Evolutionary conservation across 2,797 vertebrate genomes (phyloP).

Genomic region (Helicolenus hilgendorfi): DNA sequence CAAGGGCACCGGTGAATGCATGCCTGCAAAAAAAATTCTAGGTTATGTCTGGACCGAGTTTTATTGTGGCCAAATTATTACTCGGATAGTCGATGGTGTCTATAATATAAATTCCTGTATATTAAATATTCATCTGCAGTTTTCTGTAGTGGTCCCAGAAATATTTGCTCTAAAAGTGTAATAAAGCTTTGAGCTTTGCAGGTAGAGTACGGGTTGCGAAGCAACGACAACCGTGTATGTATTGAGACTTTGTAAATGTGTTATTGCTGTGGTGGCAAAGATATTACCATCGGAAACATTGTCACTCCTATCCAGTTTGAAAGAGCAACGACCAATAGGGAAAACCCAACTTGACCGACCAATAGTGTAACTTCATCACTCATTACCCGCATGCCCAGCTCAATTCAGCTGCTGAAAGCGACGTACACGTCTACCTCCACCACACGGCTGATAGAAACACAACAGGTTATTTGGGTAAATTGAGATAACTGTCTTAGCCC

Average conservation of each 20-base stretch:
- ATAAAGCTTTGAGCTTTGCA: not conserved
- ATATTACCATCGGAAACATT: not conserved
- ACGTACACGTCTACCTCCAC: no score
- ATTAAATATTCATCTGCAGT: not conserved
- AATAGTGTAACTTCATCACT: no score
- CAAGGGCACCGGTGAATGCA: not conserved
- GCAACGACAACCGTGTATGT: not conserved
- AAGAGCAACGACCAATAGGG: not conserved
- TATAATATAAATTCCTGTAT: not conserved
- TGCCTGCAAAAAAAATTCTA: not conserved
- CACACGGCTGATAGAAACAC: no score
- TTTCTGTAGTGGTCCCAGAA: not conserved
- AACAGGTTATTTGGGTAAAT: no score
- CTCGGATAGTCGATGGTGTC: no score
- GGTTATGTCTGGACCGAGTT: not conserved
- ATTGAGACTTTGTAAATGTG: not conserved
- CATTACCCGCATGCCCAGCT: fast-evolving
- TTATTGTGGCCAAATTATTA: not conserved
- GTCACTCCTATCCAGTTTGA: not conserved
- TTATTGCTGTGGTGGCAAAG: not conserved
- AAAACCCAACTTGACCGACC: not conserved
- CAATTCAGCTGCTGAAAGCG: no score
- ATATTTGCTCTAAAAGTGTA: not conserved
- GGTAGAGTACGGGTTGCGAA: not conserved
- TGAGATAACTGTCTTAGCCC: no score